These are phyloP conservation scores for Drosophila sturtevanti DNA, from an alignment of 1,140 invertebrate genomes.

Conservation along the genomic window DNA sequence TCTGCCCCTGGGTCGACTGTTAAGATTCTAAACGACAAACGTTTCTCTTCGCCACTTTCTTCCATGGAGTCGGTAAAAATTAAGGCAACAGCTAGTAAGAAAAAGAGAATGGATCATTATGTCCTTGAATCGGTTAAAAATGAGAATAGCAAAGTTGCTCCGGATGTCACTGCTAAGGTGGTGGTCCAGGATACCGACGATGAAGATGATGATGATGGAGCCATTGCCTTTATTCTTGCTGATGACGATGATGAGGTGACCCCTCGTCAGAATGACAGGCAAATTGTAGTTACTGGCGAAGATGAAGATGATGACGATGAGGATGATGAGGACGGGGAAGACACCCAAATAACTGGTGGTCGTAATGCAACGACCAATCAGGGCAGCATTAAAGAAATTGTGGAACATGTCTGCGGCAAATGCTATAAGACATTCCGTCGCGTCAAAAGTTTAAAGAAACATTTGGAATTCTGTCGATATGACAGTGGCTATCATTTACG, in stretches of 20 bases:
- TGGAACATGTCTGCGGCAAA: constrained; percentile 81
- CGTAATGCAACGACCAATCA: constrained; percentile 20
- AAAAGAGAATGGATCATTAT: constrained; percentile 72
- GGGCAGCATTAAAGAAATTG: constrained; percentile 62
- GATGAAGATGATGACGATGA: constrained; percentile 49
- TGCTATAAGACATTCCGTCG: constrained; percentile 78
- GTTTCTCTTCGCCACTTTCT: neutral
- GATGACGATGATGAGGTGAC: constrained; percentile 53
- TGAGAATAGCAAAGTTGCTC: constrained; percentile 56
- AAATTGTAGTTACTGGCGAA: constrained; percentile 49
- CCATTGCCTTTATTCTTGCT: constrained; percentile 72
- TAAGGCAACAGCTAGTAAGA: constrained; percentile 45
- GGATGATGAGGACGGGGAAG: constrained; percentile 31
- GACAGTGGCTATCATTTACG: constrained; percentile 77
- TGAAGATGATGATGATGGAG: constrained; percentile 52
- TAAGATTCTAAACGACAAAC: constrained; percentile 64
- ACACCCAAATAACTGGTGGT: neutral
- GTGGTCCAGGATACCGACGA: constrained; percentile 8
- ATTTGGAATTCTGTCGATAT: constrained; percentile 76
- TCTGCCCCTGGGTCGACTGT: constrained; percentile 27
- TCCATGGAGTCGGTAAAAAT: constrained; percentile 52
- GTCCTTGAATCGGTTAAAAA: constrained; percentile 66
- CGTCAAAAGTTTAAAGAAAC: constrained; percentile 74
- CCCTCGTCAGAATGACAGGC: constrained; percentile 35
- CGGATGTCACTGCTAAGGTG: constrained; percentile 29